Evolutionary conservation across 2,113 vertebrate genomes (phyloP), one percentile per base, ranked within the genome.

Genomic region (Telmatochromis brichardi): DNA sequence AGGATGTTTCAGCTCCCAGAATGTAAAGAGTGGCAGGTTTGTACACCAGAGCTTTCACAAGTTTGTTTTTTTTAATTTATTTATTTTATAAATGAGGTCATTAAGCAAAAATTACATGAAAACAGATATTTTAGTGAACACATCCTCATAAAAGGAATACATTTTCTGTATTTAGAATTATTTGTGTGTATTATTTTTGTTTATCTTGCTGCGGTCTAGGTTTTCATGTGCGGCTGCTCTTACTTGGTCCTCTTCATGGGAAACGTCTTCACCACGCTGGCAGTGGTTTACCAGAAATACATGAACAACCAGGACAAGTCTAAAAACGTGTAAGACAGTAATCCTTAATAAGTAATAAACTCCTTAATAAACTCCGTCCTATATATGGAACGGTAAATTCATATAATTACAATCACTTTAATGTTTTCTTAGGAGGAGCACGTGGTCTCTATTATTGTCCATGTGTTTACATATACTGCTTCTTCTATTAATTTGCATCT

Each of bases 1-100:
- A 96, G 81, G 89, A 97, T 99, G 97, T 91, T 96, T 53, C 97
- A 96, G 86, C 97, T 98, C 63, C 98, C 97, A 0, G 93, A 98
- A 57, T 99, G 98, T 94, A 99, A 98, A 95, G 98, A 99, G 93
- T 99, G 99, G 99, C 99, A 99, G 98, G 99, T 98, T 90, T 88
- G 96, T 87, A 0, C 3, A 11, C 14, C 11, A 6, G 2, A 68
- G 33, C 19, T 68, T 68, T 68, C 33, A 13, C 19, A 8, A 68
- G 1, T n/a, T 65, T 65, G 0, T 63, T 35, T n/a, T n/a, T 47
- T 28, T 28, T 0, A 26, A 26, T 37, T 37, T 5, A 7, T 65
- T 65, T 65, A 68, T 21, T 37, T 68, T 8, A 68, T 2, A 65
- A 68, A 42, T 23, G 7, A 26, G 21, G 4, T 47, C 9, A 3